Evolutionary conservation across 2,797 vertebrate genomes (phyloP), one percentile per base, ranked within the genome.

Genomic region (Mus minutoides): DNA sequence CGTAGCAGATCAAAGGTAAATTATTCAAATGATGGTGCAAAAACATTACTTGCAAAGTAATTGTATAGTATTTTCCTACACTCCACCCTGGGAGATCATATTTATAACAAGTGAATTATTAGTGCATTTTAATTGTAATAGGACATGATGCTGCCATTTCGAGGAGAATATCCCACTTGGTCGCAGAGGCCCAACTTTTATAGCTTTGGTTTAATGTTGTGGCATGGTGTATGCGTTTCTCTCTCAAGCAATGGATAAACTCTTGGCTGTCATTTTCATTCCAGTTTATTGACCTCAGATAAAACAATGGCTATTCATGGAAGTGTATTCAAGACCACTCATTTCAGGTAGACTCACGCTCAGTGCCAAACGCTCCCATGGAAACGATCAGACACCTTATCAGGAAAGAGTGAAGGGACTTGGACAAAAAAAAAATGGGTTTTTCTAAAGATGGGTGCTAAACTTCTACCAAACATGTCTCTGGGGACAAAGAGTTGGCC

Each of bases 11-110:
- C 97, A 95, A 98, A 96, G 97, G 98, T 98, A 98, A 98, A 95
- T 97, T 98, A 97, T 98, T 98, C 90, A 97, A 96, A 96, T 88
- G 95, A 96, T 97, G 96, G 97, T 97, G 96, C 96, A 98, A 98
- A 95, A 92, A 97, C 98, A 98, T 98, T 98, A 98, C 97, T 98
- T 98, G 98, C 98, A 95, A 97, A 97, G 91, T 92, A 98, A 96
- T 94, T 98, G 97, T 98, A 98, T 97, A 98, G 98, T 98, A 98
- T 98, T 99, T 98, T 99, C 98, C 98, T 98, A 98, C 98, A 98
- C 98, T 98, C 98, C 98, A 98, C 97, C 98, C 98, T 98, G 95
- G 98, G 97, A 98, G 97, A 80, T 96, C 67, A 97, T 98, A 98
- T 98, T 98, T 98, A 98, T 98, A 97, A 95, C 85, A 12, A 97